Base-by-base conservation (phyloP, 2,797 vertebrate genomes). In the Hemibagrus guttatus region DNA sequence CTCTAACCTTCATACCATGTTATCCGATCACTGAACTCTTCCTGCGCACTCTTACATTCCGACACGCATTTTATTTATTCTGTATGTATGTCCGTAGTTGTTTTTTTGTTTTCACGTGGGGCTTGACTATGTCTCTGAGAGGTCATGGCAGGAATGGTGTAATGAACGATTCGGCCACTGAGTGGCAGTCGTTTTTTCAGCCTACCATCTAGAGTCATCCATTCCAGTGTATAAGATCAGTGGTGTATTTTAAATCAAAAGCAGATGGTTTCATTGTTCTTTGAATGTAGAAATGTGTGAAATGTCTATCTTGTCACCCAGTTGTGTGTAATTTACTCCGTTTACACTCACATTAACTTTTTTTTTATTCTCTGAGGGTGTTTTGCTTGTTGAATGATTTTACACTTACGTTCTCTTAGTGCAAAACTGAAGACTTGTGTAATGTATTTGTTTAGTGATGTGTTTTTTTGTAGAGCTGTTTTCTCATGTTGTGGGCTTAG, bases 1-100 rank as follows among this genome's bases (percentile, higher is more conserved):
- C 69, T 87, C 23, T 88, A 83, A 87, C 26, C 28, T 88, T 88
- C 85, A 64, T 64, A 54, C 46, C 31, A 28, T 76, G 56, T 63
- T 75, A 39, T 63, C 76, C 46, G 39, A 63, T 88, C 59, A 74
- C 76, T 14, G 1, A 86, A 71, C 42, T 23, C 35, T 72, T 89
- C 39, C 72, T 39, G 81, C 26, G 8, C 23, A 52, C 42, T 72
- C 42, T 39, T 81, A 35, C 39, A 12, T 26, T 74, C 52, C 26
- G n/a, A 39, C 54, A 84, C 9, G n/a, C 4, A 1, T 17, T 75
- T 63, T 59, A 52, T n/a, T 75, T 58, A 7, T 13, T 68, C 9
- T 54, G 72, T 63, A 52, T 28, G 58, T 6, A 12, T 31, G 16
- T 69, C 56, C 46, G 39, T n/a, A 42, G n/a, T 63, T 63, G 13